phyloP scores from a whole-genome alignment of 2,113 vertebrate genomes.

The Azemiops feae region DNA sequence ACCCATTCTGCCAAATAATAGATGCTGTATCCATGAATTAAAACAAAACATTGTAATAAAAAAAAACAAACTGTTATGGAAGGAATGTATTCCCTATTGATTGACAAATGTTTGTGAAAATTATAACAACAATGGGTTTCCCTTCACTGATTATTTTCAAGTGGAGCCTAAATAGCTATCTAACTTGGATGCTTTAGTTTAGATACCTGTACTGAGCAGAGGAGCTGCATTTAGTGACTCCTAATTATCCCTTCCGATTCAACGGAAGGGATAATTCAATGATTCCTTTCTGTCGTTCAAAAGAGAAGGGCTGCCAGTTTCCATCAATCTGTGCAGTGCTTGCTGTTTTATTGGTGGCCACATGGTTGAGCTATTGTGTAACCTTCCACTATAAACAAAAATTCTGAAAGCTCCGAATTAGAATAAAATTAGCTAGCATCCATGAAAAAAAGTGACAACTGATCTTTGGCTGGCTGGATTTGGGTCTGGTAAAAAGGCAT shows the following conservation, averaged over 20 bases:
- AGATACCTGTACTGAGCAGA: not conserved
- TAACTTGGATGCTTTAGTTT: not conserved
- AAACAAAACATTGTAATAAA: not conserved
- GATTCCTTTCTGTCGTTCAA: not conserved
- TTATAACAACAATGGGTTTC: not conserved
- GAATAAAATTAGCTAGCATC: not conserved
- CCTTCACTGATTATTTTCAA: not conserved
- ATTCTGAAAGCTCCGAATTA: not conserved
- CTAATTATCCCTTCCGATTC: not conserved
- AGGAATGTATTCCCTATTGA: not conserved
- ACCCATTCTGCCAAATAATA: not conserved
- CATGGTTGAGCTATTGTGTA: constrained; percentile 50
- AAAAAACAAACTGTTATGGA: not conserved
- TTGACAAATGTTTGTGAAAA: not conserved
- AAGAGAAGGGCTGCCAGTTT: not conserved
- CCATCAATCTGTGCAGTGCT: not conserved
- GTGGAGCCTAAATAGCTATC: not conserved
- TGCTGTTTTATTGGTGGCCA: constrained; percentile 33
- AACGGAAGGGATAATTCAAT: not conserved
- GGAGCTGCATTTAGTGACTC: not conserved
- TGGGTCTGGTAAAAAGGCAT: not conserved
- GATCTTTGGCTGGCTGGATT: not conserved
- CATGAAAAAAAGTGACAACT: not conserved
- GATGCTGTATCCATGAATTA: not conserved
- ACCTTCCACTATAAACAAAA: constrained; percentile 19